Evolutionary conservation across 35 echinoderm and acorn worm genomes (phyloP).

Genomic region (Ptychodera flava): DNA sequence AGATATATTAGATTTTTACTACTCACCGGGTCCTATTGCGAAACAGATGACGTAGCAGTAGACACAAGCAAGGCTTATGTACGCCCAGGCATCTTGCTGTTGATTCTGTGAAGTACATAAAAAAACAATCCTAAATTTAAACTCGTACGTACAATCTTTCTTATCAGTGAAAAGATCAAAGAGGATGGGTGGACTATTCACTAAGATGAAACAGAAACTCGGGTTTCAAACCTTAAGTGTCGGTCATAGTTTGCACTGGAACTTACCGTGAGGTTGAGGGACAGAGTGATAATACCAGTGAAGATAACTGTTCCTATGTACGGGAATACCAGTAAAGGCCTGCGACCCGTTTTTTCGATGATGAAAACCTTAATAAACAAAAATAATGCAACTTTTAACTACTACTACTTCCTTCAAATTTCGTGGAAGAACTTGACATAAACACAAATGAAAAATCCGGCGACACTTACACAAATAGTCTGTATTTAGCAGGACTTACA

Average conservation of each 20-base stretch:
- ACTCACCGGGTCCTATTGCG: constrained; percentile 93
- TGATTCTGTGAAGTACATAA: constrained; percentile 33
- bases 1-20: too few relatives aligned
- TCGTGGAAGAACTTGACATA: background rate
- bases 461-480: background rate
- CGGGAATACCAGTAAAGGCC: constrained; percentile 52
- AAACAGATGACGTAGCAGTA: constrained; percentile 84
- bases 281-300: constrained; percentile 57
- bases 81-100: constrained; percentile 49
- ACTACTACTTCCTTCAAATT: background rate
- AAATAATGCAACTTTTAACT: background rate
- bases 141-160: background rate
- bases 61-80: constrained; percentile 61
- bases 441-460: background rate
- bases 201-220: background rate
- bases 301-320: constrained; percentile 55
- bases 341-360: constrained; percentile 61
- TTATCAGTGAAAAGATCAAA: background rate
- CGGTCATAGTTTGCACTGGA: background rate
- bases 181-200: background rate
- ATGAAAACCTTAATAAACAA: constrained; percentile 65
- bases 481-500: background rate
- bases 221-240: background rate
- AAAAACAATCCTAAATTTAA: constrained; percentile 4
- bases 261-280: constrained; percentile 66